A percentile compares a stretch with the other conserved stretches of the same genome.
phyloP scores from a whole-genome alignment of 2,888 invertebrate genomes.

The Dorcus parallelipipedus region DNA sequence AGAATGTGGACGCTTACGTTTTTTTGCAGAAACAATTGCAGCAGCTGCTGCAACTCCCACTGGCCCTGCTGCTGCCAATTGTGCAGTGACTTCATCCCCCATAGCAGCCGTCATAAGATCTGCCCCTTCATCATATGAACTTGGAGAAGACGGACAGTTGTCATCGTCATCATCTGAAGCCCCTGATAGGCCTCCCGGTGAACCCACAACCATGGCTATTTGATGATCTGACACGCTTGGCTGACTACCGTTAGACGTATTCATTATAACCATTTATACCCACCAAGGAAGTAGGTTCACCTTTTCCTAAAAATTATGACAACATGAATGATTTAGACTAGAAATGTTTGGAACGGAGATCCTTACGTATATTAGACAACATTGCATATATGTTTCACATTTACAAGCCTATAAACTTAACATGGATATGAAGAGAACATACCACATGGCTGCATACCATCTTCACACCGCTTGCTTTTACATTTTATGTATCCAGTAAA shows the following conservation, averaged over 20 bases:
- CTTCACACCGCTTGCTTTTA: no score
- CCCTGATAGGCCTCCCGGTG: conserved; percentile 47
- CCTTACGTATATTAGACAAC: conserved; percentile 18
- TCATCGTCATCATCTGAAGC: conserved; percentile 77
- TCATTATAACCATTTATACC: conserved; percentile 47
- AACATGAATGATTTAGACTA: not conserved
- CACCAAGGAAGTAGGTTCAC: conserved; percentile 40
- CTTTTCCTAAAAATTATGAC: conserved; percentile 27
- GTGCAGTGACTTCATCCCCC: conserved; percentile 94
- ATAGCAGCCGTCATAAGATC: conserved; percentile 83
- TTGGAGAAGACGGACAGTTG: conserved; percentile 76
- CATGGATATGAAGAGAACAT: no score
- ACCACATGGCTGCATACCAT: no score
- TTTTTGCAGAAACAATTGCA: conserved; percentile 93
- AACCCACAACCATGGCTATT: conserved; percentile 64
- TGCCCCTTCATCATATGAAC: conserved; percentile 75
- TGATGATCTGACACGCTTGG: conserved; percentile 53
- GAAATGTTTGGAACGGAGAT: not conserved
- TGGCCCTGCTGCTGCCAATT: conserved; percentile 92
- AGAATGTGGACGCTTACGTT: conserved; percentile 90
- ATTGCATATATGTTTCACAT: conserved; percentile 8
- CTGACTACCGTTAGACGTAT: conserved; percentile 45
- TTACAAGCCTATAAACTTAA: no score
- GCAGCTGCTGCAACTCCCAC: conserved; percentile 96
- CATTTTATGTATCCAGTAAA: no score